Evolutionary conservation across 2,797 vertebrate species (phyloP).

Genomic region (Cynopterus sphinx): DNA sequence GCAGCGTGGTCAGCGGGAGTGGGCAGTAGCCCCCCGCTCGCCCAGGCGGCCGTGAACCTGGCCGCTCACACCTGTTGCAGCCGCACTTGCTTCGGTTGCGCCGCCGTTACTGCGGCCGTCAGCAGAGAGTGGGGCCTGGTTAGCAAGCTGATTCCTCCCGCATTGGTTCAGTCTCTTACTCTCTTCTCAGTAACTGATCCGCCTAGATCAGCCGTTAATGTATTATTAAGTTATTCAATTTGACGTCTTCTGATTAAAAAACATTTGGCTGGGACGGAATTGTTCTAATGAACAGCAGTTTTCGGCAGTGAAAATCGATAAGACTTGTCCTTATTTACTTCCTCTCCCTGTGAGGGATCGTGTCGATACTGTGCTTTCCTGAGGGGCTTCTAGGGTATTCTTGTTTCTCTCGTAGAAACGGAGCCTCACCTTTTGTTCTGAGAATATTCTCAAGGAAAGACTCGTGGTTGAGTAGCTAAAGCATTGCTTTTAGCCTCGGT

Average conservation of each 20-base stretch:
- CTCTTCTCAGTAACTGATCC: neutral
- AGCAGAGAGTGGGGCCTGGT: neutral
- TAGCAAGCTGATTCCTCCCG: neutral
- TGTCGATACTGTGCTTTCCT: neutral
- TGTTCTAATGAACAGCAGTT: neutral
- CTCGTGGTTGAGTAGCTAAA: too few species aligned
- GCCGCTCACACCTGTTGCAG: neutral
- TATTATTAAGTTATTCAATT: neutral
- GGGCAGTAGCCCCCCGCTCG: neutral
- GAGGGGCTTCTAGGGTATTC: neutral
- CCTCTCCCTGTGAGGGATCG: neutral
- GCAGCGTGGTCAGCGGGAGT: accelerated
- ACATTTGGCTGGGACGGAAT: neutral
- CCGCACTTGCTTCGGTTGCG: neutral
- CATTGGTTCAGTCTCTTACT: neutral
- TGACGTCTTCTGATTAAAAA: neutral
- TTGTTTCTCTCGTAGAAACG: neutral
- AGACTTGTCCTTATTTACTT: neutral
- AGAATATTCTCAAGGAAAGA: neutral
- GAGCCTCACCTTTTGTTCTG: neutral
- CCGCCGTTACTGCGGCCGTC: neutral
- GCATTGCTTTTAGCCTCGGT: neutral
- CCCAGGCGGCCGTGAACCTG: neutral
- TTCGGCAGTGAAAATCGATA: neutral
- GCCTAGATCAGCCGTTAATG: neutral